phyloP scores from a whole-genome alignment of 1,140 invertebrate species.

The Eueides isabella region DNA sequence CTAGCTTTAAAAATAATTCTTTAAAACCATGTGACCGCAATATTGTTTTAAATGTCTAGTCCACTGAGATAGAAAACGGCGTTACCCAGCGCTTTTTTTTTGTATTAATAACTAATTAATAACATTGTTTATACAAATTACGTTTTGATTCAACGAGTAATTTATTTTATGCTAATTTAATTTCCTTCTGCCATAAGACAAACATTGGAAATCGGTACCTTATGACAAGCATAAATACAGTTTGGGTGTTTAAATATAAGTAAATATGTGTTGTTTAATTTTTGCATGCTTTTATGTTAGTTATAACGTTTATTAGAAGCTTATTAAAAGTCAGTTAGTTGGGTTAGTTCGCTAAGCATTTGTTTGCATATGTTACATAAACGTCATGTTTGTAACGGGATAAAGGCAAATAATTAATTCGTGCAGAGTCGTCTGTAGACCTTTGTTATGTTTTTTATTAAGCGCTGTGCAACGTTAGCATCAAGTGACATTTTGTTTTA shows the following conservation, averaged over 20 bases:
- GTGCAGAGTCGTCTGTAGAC: slow-evolving; percentile 72
- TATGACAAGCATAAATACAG: background rate
- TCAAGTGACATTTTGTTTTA: slow-evolving; percentile 42
- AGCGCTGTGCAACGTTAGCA: slow-evolving; percentile 50
- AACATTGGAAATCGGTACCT: background rate
- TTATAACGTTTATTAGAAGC: background rate
- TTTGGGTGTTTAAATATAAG: background rate
- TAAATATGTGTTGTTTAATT: background rate
- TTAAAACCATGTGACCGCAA: background rate
- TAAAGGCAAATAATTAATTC: slow-evolving; percentile 34
- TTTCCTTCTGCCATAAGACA: too few relatives aligned
- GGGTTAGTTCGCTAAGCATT: background rate
- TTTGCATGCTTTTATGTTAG: slow-evolving; percentile 6
- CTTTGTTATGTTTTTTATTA: slow-evolving; percentile 50
- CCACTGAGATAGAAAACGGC: background rate
- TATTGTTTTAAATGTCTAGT: background rate
- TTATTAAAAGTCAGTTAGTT: slow-evolving; percentile 7
- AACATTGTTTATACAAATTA: background rate
- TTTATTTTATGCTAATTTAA: too few relatives aligned
- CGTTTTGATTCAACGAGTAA: too few relatives aligned
- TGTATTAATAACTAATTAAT: background rate
- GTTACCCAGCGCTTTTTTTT: background rate
- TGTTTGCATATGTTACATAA: slow-evolving; percentile 1
- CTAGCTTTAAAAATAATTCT: background rate
- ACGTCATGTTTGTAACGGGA: background rate